Evolutionary conservation across 2,888 invertebrate genomes (phyloP).

Genomic region (Limnephilus marmoratus): DNA sequence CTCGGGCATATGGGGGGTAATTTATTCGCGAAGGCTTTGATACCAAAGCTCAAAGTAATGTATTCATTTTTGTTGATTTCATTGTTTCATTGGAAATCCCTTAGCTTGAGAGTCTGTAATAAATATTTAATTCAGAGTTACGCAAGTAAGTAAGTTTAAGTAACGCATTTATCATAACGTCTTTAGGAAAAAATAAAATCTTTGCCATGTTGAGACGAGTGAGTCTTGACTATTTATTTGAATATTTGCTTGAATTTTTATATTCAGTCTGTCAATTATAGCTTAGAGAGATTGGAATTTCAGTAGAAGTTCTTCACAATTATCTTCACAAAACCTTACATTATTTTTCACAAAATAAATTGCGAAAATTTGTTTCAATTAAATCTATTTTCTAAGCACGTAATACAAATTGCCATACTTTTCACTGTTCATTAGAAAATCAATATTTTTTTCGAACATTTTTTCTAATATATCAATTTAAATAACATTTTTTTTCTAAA

Average conservation of each 20-base stretch:
- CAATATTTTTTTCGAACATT: background rate
- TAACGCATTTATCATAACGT: background rate
- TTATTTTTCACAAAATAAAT: background rate
- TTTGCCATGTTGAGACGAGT: background rate
- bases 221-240: background rate
- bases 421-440: background rate
- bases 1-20: slow-evolving; percentile 29
- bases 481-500: no score
- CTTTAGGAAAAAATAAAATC: background rate
- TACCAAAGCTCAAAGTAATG: slow-evolving; percentile 36
- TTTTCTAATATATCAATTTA: no score
- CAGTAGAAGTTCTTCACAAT: background rate
- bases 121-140: background rate
- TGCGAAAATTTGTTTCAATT: background rate
- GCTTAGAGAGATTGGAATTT: background rate
- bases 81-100: slow-evolving; percentile 7
- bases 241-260: background rate
- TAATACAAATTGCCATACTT: background rate
- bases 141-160: no score
- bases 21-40: slow-evolving; percentile 14
- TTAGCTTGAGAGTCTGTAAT: background rate
- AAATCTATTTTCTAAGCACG: background rate
- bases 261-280: background rate
- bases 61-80: slow-evolving; percentile 36
- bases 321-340: background rate